These are phyloP conservation scores for Muntiacus muntjak DNA, from an alignment of 2,113 vertebrate genomes.

Conservation along the genomic window DNA sequence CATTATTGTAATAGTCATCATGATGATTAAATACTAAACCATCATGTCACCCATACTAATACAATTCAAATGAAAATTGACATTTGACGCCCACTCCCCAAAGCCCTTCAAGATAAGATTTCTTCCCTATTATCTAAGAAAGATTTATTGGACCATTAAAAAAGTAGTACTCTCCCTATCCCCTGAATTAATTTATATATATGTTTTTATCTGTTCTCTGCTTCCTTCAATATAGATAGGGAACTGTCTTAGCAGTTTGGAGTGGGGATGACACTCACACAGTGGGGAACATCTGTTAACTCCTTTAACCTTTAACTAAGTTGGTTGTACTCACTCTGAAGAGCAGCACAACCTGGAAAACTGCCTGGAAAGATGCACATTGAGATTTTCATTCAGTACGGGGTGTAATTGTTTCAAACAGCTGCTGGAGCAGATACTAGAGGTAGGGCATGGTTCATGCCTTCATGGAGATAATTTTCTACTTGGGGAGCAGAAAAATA, in stretches of 20 bases:
- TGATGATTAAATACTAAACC: background rate
- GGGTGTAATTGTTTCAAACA: background rate
- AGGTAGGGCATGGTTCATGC: background rate
- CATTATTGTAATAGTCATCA: background rate
- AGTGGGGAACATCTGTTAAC: background rate
- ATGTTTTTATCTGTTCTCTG: background rate
- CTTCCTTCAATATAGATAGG: background rate
- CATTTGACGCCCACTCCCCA: background rate
- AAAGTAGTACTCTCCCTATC: background rate
- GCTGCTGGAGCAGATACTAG: background rate
- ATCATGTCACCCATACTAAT: background rate
- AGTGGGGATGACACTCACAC: background rate
- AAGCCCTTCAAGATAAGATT: background rate
- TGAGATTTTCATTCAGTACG: background rate
- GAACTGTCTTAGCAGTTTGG: background rate
- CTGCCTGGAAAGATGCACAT: conserved; percentile 14
- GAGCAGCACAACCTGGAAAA: conserved; percentile 20
- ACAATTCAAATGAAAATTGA: background rate
- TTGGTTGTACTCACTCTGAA: background rate
- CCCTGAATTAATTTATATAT: background rate
- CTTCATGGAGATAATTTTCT: background rate
- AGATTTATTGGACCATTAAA: background rate
- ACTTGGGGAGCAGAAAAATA: background rate
- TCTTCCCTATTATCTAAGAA: background rate
- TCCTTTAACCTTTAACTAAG: conserved; percentile 1